Conservation (phyloP, 1,140 invertebrate genomes). For the Drosophila pruinosa region DNA sequence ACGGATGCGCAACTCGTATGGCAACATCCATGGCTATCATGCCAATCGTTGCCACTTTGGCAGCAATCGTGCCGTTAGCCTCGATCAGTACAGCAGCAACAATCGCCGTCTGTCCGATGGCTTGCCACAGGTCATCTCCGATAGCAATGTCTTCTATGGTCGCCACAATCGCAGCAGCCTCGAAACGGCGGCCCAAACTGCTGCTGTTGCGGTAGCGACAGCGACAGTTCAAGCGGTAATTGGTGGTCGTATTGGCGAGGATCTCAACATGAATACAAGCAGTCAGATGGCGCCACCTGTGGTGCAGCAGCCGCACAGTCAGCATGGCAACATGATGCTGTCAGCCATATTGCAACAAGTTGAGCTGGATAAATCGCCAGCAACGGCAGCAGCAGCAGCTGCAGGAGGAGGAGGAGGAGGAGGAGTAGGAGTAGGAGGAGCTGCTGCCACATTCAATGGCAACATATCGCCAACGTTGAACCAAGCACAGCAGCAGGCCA, state of each 20-base stretch:
- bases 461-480: conserved; percentile 57
- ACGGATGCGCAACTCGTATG: conserved; percentile 80
- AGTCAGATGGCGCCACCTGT: conserved; percentile 13
- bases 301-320: conserved; percentile 22
- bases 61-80: conserved; percentile 79
- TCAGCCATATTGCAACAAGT: conserved; percentile 40
- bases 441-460: conserved; percentile 50
- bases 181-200: conserved; percentile 19
- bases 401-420: too few species aligned
- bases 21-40: conserved; percentile 82
- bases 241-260: conserved; percentile 34
- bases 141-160: conserved; percentile 82
- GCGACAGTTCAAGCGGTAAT: neutral
- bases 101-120: conserved; percentile 81
- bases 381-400: neutral
- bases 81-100: conserved; percentile 80
- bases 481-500: conserved; percentile 28
- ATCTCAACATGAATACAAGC: conserved; percentile 72
- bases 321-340: conserved; percentile 5
- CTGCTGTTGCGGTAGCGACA: neutral
- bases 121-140: conserved; percentile 80
- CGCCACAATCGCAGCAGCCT: conserved; percentile 69
- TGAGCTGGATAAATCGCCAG: neutral
- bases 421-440: neutral
- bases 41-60: conserved; percentile 79